A percentile compares a stretch with the other conserved stretches of the same genome.
Conservation (phyloP, 2,888 invertebrate genomes). For the Metopia argyrocephala region DNA sequence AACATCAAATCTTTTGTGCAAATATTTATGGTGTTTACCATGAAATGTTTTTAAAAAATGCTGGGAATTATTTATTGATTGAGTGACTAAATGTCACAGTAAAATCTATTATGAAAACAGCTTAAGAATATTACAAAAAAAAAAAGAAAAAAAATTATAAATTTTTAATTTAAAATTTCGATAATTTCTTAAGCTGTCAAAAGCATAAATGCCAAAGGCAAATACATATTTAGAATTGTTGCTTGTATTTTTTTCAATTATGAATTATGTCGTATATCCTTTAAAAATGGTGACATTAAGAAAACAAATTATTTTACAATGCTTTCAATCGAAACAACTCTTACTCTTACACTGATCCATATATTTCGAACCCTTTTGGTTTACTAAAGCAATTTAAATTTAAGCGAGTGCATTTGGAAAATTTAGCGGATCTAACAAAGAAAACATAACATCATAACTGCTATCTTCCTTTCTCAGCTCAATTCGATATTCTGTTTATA, state of each 20-base stretch:
- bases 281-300: too few species aligned
- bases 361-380: too few species aligned
- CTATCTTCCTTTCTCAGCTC: too few species aligned
- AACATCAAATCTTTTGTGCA: slow-evolving; percentile 17
- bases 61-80: slow-evolving; percentile 17
- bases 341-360: too few species aligned
- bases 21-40: slow-evolving; percentile 24
- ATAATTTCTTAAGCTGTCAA: background rate
- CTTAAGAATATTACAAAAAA: background rate
- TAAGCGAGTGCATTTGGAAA: too few species aligned
- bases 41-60: background rate
- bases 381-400: too few species aligned
- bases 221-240: background rate
- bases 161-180: background rate
- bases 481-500: too few species aligned
- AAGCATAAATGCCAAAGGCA: background rate
- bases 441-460: too few species aligned
- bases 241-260: background rate
- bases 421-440: too few species aligned
- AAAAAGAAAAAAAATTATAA: background rate
- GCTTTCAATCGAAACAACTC: too few species aligned
- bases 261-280: too few species aligned
- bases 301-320: too few species aligned
- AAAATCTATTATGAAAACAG: background rate
- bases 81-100: background rate